Conservation (phyloP, 2,797 vertebrate species). For the Novumbra hubbsi region DNA sequence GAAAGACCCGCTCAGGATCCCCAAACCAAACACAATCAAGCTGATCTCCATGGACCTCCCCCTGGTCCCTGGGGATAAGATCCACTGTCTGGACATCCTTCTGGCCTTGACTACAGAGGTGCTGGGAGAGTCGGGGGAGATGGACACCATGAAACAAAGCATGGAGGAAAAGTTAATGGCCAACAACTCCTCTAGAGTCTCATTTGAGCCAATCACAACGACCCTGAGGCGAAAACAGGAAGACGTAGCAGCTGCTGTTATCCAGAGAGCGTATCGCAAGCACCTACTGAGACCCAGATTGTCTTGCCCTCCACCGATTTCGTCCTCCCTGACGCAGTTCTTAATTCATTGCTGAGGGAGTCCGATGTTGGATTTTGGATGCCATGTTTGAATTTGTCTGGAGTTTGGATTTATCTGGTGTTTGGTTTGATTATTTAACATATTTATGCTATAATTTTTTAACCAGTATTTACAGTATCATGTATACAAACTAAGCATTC, state of each 20-base stretch:
- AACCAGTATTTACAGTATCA: not conserved
- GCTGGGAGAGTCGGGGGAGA: conserved; percentile 87
- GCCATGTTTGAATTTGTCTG: too few relatives aligned
- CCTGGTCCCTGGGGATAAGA: conserved; percentile 91
- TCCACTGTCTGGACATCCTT: conserved; percentile 94
- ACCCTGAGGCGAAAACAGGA: conserved; percentile 91
- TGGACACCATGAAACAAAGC: conserved; percentile 88
- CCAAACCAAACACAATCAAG: conserved; percentile 90
- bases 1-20: conserved; percentile 85
- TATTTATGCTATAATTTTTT: not conserved
- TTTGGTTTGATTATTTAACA: too few relatives aligned
- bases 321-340: conserved; percentile 11
- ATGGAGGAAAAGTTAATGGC: conserved; percentile 99
- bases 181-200: conserved; percentile 88
- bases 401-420: too few relatives aligned
- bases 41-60: conserved; percentile 90
- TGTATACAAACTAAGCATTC: not conserved
- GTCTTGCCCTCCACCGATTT: conserved; percentile 57
- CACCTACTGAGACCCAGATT: conserved; percentile 74
- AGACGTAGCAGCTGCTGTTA: conserved; percentile 84
- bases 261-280: conserved; percentile 88
- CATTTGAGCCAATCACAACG: conserved; percentile 91
- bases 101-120: conserved; percentile 90
- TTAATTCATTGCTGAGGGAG: conserved; percentile 56
- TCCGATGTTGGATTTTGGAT: conserved; percentile 56